Conservation (phyloP, 92 coral and sea anemone genomes). For the Chrysogorgia sp. region DNA sequence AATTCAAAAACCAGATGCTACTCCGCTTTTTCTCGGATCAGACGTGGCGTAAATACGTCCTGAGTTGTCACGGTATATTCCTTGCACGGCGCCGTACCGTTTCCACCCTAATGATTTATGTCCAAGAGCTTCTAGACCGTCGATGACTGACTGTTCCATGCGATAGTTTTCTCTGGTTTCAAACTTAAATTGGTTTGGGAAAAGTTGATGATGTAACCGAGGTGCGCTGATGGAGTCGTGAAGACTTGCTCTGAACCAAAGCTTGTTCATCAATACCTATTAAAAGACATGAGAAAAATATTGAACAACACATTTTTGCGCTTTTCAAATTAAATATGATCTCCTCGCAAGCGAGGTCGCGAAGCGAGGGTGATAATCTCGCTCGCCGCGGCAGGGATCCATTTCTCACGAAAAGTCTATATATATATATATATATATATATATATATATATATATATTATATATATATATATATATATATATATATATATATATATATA, state of each 20-base stretch:
- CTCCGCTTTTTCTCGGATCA: constrained; percentile 76
- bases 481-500: no score
- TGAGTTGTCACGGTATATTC: constrained; percentile 53
- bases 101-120: constrained; percentile 33
- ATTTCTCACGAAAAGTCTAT: no score
- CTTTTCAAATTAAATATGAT: no score
- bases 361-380: no score
- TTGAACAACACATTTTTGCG: no score
- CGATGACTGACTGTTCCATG: constrained; percentile 31
- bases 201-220: constrained; percentile 70
- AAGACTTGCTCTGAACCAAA: constrained; percentile 70
- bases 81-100: constrained; percentile 65
- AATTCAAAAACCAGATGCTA: constrained; percentile 20
- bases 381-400: no score
- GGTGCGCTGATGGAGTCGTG: constrained; percentile 64
- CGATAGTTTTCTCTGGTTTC: constrained; percentile 39
- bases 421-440: no score
- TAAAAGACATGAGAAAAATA: no score
- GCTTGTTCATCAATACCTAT: constrained; percentile 80
- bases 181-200: constrained; percentile 54
- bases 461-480: no score
- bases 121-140: constrained; percentile 58
- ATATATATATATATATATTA: no score
- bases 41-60: constrained; percentile 62
- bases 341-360: no score